Evolutionary conservation across 2,888 invertebrate genomes (phyloP).

Genomic region (Hypercompe scribonia): DNA sequence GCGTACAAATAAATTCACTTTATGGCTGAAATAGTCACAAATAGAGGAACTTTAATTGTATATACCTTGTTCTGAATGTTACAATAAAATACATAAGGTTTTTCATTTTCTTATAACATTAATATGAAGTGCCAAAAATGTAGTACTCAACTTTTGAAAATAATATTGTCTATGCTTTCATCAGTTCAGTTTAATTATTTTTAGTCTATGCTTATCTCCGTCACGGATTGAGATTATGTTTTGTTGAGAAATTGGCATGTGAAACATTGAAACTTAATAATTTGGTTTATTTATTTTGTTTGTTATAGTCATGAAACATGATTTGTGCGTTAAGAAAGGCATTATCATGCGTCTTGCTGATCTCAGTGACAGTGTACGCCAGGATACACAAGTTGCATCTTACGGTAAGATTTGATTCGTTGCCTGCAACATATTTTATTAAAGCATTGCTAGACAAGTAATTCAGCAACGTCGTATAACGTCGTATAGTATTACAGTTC

Average conservation of each 20-base stretch:
- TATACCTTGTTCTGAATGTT: no score
- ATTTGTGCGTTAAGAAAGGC: conserved; percentile 58
- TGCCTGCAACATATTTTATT: conserved; percentile 15
- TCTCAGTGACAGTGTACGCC: conserved; percentile 64
- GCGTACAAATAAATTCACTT: no score
- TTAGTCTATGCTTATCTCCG: conserved; percentile 38
- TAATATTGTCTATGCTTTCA: neutral
- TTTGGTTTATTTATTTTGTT: conserved; percentile 23
- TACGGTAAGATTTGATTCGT: conserved; percentile 61
- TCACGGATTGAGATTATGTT: conserved; percentile 32
- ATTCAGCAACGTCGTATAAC: conserved; percentile 5
- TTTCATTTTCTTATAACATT: no score
- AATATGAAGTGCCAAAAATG: no score
- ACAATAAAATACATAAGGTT: no score
- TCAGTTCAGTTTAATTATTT: neutral
- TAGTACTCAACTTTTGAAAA: neutral
- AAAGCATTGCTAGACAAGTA: conserved; percentile 9
- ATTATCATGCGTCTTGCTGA: conserved; percentile 58
- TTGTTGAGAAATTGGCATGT: conserved; percentile 32
- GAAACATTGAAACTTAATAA: conserved; percentile 19
- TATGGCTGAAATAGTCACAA: no score
- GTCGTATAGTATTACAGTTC: neutral
- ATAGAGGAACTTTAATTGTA: no score
- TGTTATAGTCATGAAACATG: conserved; percentile 71
- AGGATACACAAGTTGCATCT: conserved; percentile 80